Evolutionary conservation across 2,113 vertebrate genomes (phyloP).

Genomic region (Entosphenus tridentatus): DNA sequence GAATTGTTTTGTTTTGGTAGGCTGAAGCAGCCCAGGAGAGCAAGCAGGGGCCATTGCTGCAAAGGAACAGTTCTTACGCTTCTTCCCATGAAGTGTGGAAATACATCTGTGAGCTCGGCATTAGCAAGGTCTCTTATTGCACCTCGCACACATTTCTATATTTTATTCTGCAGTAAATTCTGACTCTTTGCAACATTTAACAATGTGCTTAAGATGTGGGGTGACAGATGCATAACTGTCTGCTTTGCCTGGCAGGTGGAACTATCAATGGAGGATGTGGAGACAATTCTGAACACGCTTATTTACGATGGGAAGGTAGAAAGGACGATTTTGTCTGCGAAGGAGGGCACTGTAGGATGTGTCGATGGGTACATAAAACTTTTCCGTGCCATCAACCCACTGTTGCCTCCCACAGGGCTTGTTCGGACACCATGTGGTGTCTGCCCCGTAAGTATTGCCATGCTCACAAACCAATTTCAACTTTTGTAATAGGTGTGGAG

Average conservation of each 20-base stretch:
- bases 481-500: background rate
- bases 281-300: constrained; percentile 89
- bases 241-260: constrained; percentile 42
- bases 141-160: background rate
- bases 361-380: constrained; percentile 87
- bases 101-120: constrained; percentile 82
- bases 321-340: constrained; percentile 81
- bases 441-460: constrained; percentile 45
- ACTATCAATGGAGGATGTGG: constrained; percentile 93
- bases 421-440: constrained; percentile 71
- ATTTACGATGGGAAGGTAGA: constrained; percentile 96
- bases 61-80: constrained; percentile 82
- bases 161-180: too few relatives aligned
- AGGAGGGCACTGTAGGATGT: constrained; percentile 74
- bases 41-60: constrained; percentile 85
- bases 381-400: constrained; percentile 52
- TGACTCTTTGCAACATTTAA: too few relatives aligned
- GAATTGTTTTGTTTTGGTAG: constrained; percentile 16
- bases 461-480: background rate
- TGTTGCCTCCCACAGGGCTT: constrained; percentile 59
- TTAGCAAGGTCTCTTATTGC: constrained; percentile 46
- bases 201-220: too few relatives aligned
- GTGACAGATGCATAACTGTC: too few relatives aligned
- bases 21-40: constrained; percentile 60
- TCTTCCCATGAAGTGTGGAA: constrained; percentile 97